These are phyloP conservation scores for Rhegmatorhina hoffmannsi DNA, from an alignment of 2,113 vertebrate genomes.

Conservation along the genomic window DNA sequence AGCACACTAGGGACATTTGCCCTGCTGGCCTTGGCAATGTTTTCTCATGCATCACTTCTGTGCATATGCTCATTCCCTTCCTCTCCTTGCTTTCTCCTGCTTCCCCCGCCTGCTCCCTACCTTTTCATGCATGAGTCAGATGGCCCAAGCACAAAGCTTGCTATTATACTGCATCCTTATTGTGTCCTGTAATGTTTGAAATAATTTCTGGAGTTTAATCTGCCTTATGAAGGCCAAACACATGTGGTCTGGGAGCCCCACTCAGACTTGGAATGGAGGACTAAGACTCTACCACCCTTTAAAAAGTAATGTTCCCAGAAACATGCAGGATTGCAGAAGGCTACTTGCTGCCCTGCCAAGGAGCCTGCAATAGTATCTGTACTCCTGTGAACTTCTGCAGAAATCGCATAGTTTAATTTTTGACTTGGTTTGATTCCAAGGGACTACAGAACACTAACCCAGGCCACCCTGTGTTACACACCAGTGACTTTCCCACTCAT, in stretches of 20 bases:
- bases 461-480: neutral
- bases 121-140: neutral
- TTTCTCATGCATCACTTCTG: slow-evolving; percentile 10
- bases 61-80: neutral
- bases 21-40: slow-evolving; percentile 23
- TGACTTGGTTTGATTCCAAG: neutral
- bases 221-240: neutral
- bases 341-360: neutral
- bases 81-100: neutral
- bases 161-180: neutral
- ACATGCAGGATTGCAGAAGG: neutral
- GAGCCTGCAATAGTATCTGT: neutral
- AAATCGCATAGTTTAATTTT: neutral
- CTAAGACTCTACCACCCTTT: neutral
- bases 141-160: neutral
- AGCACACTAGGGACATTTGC: slow-evolving; percentile 1
- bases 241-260: neutral
- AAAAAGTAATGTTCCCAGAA: neutral
- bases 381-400: slow-evolving; percentile 5
- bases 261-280: neutral
- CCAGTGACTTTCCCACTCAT: neutral
- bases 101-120: neutral
- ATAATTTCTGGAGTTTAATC: neutral
- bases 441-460: neutral
- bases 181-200: neutral